Conservation (phyloP, 2,113 vertebrate genomes). For the Hemibagrus wyckioides region DNA sequence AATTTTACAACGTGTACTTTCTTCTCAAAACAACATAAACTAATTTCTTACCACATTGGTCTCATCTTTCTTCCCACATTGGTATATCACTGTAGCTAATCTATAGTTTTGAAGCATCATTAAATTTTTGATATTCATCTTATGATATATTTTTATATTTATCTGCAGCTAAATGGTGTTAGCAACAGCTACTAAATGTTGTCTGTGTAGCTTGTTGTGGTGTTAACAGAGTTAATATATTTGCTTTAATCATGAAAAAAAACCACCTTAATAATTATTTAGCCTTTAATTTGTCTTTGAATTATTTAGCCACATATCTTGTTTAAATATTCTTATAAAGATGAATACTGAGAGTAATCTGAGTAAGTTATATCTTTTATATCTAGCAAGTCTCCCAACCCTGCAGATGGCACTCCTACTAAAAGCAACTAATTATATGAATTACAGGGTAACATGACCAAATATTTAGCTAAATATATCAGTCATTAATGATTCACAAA, state of each 20-base stretch:
- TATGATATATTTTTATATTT: no score
- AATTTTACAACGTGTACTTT: neutral
- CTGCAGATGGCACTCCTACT: neutral
- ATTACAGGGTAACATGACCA: neutral
- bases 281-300: neutral
- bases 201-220: neutral
- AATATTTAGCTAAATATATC: neutral
- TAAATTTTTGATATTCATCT: no score
- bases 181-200: neutral
- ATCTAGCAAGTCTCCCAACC: neutral
- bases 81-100: neutral
- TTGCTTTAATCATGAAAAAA: neutral
- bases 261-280: neutral
- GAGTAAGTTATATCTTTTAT: neutral
- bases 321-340: neutral
- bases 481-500: neutral
- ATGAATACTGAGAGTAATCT: neutral
- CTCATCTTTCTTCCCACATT: neutral
- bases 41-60: no score
- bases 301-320: neutral
- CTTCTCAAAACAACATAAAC: neutral
- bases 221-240: neutral
- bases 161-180: neutral
- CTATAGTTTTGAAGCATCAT: neutral
- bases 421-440: neutral